A percentile compares a stretch with the other conserved stretches of the same genome.
These are phyloP conservation scores for Byasa hedistus DNA, from an alignment of 2,888 invertebrate genomes.

Conservation along the genomic window DNA sequence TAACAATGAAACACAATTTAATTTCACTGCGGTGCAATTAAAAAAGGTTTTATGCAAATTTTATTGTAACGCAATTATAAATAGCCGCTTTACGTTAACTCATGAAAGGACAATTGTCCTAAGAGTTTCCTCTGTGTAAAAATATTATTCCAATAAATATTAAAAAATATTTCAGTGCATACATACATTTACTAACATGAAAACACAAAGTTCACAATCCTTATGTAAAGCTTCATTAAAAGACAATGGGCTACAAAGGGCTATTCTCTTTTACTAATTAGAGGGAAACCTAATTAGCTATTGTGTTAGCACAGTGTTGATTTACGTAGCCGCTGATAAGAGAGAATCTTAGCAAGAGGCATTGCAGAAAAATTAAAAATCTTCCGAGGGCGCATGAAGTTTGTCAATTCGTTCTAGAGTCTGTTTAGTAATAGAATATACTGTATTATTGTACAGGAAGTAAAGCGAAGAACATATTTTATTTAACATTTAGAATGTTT, in stretches of 20 bases:
- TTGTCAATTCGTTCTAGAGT: neutral
- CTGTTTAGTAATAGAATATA: neutral
- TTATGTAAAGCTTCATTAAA: neutral
- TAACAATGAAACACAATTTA: constrained; percentile 15
- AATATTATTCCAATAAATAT: constrained; percentile 1
- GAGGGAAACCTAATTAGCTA: constrained; percentile 26
- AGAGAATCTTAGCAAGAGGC: constrained; percentile 7
- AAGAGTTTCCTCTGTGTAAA: constrained; percentile 12
- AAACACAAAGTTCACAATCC: neutral
- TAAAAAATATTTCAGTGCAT: neutral
- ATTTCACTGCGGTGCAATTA: constrained; percentile 23
- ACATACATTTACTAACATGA: neutral
- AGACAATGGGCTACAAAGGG: constrained; percentile 2
- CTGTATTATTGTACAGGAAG: neutral
- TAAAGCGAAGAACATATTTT: neutral
- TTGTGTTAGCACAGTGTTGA: constrained; percentile 20
- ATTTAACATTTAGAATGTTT: too few species aligned
- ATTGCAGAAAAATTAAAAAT: neutral
- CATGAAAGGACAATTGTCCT: constrained; percentile 14
- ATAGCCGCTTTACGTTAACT: constrained; percentile 20
- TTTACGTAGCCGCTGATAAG: constrained; percentile 8
- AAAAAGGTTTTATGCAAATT: constrained; percentile 26
- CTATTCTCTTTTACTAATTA: constrained; percentile 19
- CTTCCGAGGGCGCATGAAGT: neutral
- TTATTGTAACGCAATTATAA: constrained; percentile 25